These are phyloP conservation scores for Numida meleagris DNA, from an alignment of 2,113 vertebrate genomes.

Conservation along the genomic window DNA sequence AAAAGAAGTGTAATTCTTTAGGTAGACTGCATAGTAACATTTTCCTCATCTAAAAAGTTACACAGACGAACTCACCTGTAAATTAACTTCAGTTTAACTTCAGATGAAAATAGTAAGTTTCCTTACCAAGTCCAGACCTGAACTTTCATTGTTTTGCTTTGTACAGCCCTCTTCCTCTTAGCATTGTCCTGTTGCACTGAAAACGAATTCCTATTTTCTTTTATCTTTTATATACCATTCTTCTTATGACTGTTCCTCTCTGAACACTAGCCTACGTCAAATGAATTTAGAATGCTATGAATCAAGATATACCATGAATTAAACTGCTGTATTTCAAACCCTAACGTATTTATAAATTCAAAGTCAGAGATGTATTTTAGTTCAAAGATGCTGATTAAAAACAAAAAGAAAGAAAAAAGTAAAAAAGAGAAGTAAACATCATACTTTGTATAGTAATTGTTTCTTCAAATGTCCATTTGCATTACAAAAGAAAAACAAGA, in stretches of 20 bases:
- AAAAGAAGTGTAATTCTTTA: neutral
- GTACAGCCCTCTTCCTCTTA: neutral
- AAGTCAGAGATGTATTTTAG: neutral
- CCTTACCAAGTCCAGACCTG: neutral
- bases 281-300: neutral
- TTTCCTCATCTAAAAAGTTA: neutral
- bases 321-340: neutral
- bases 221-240: neutral
- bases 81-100: slow-evolving; percentile 1
- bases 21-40: neutral
- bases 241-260: neutral
- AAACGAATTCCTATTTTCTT: neutral
- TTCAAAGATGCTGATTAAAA: neutral
- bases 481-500: neutral
- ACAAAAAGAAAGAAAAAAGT: rapidly evolving
- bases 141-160: neutral
- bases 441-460: neutral
- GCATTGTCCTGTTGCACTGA: neutral
- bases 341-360: neutral
- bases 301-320: neutral
- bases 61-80: neutral
- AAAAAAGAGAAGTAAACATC: neutral
- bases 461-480: neutral
- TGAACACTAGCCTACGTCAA: neutral
- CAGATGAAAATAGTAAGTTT: neutral